Evolutionary conservation across 1,140 invertebrate genomes (phyloP).

Genomic region (Magallana angulata): DNA sequence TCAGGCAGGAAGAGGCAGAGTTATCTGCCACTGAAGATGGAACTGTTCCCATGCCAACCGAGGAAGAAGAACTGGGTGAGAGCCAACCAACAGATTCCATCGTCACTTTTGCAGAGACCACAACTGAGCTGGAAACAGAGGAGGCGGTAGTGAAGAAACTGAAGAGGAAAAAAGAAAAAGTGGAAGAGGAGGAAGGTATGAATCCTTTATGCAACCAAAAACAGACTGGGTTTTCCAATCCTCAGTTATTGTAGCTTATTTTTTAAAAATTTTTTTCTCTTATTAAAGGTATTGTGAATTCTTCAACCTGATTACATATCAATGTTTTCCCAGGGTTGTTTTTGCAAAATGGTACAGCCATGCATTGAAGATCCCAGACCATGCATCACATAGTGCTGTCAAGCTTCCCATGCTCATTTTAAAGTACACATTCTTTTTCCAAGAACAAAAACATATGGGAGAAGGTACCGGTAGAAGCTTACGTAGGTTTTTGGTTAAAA

Average conservation of each 20-base stretch:
- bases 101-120: conserved; percentile 35
- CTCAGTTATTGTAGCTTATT: neutral
- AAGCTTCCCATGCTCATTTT: too few species aligned
- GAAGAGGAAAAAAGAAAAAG: conserved; percentile 56
- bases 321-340: too few species aligned
- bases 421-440: too few species aligned
- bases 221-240: too few species aligned
- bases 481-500: neutral
- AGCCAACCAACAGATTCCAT: neutral
- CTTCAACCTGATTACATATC: too few species aligned
- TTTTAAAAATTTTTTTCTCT: neutral
- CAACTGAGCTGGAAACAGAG: conserved; percentile 40
- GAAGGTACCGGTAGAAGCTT: too few species aligned
- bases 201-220: neutral
- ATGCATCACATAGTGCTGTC: too few species aligned
- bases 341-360: too few species aligned
- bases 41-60: conserved; percentile 59
- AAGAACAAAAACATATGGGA: neutral
- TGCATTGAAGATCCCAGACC: too few species aligned
- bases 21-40: conserved; percentile 60
- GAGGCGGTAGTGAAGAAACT: conserved; percentile 45
- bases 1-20: conserved; percentile 60
- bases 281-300: neutral
- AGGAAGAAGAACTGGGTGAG: conserved; percentile 14
- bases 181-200: conserved; percentile 50